These are phyloP conservation scores for Pitta sordida DNA, from an alignment of 2,113 vertebrate genomes.

Conservation along the genomic window DNA sequence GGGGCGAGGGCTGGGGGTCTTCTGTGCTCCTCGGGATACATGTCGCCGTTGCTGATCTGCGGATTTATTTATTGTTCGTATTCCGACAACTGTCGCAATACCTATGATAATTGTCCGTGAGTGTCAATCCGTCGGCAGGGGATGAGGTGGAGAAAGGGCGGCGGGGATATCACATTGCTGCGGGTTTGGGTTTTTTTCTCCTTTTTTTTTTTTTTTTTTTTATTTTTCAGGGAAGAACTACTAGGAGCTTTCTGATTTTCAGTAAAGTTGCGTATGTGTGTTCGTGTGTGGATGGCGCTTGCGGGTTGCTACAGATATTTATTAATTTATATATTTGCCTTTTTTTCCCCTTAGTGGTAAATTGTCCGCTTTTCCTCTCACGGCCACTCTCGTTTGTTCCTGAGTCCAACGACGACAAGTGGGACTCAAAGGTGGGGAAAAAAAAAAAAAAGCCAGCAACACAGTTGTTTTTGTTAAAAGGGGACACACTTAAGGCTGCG, in stretches of 20 bases:
- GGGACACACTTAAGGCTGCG: constrained; percentile 77
- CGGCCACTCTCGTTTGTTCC: constrained; percentile 8
- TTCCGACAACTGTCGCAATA: background rate
- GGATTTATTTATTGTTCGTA: background rate
- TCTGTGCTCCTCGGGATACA: background rate
- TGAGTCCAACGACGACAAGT: constrained; percentile 22
- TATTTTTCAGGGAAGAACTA: background rate
- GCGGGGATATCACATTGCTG: background rate
- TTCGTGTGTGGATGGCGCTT: background rate
- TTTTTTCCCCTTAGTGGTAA: background rate
- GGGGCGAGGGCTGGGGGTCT: background rate
- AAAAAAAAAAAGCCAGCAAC: background rate
- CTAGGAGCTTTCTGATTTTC: background rate
- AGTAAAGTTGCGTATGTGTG: background rate
- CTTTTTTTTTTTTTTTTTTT: no score
- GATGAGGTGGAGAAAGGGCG: background rate
- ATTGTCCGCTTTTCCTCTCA: background rate
- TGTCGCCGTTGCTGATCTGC: background rate
- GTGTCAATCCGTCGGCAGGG: background rate
- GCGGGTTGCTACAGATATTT: background rate
- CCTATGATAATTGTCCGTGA: background rate
- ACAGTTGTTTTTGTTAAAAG: constrained; percentile 71
- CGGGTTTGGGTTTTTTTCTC: background rate
- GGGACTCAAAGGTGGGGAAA: constrained; percentile 36
- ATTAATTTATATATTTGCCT: background rate